Conservation (phyloP, 2,113 vertebrate species). For the Stigmatopora nigra region DNA sequence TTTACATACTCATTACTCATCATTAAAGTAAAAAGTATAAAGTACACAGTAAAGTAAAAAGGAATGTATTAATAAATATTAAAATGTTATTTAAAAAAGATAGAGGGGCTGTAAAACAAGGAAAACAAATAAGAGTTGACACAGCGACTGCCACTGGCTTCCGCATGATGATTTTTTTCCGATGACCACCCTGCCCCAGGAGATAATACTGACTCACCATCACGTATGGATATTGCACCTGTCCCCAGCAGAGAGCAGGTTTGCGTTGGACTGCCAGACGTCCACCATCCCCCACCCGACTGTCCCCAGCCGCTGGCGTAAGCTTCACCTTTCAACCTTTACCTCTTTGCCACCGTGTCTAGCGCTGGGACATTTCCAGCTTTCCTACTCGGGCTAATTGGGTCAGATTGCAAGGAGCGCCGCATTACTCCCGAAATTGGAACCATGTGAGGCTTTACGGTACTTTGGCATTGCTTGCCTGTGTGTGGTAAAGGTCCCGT, state of each 20-base stretch:
- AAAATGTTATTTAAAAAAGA: too few relatives aligned
- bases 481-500: constrained; percentile 15
- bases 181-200: not conserved
- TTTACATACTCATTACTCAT: too few relatives aligned
- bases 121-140: too few relatives aligned
- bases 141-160: too few relatives aligned
- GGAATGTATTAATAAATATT: too few relatives aligned
- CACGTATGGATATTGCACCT: constrained; percentile 26
- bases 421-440: constrained; percentile 64
- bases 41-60: too few relatives aligned
- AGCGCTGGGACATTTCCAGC: constrained; percentile 55
- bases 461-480: constrained; percentile 8
- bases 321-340: constrained; percentile 53
- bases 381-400: constrained; percentile 56
- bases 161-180: too few relatives aligned
- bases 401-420: constrained; percentile 57
- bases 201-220: not conserved
- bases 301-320: not conserved
- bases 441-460: constrained; percentile 61
- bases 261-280: constrained; percentile 7
- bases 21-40: too few relatives aligned
- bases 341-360: constrained; percentile 44
- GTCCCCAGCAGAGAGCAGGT: constrained; percentile 13
- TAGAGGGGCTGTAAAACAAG: too few relatives aligned
- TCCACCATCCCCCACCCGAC: constrained; percentile 10